phyloP scores from a whole-genome alignment of 2,797 vertebrate genomes.

The Molothrus aeneus region DNA sequence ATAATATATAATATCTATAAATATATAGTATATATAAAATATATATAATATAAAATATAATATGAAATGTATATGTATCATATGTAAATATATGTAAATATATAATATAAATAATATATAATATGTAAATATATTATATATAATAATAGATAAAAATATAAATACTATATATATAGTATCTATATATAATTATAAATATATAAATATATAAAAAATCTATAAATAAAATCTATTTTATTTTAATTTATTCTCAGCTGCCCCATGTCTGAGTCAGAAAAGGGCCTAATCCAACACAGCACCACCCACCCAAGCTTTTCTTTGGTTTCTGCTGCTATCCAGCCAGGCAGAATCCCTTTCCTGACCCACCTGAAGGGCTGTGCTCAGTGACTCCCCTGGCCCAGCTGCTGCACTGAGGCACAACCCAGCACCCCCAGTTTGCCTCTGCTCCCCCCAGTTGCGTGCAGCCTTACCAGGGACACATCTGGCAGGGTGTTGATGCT shows the following conservation, averaged over 20 bases:
- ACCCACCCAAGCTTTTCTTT: neutral
- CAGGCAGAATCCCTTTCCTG: neutral
- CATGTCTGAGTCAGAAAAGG: neutral
- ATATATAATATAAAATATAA: no score
- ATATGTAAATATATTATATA: no score
- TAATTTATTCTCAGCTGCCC: neutral
- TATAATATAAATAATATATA: no score
- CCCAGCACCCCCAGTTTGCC: neutral
- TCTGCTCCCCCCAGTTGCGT: neutral
- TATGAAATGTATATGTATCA: no score
- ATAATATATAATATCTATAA: no score
- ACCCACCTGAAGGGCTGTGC: neutral
- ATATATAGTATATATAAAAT: no score
- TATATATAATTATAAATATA: no score
- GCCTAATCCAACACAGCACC: neutral
- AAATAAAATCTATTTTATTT: no score
- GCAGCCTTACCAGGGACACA: slow-evolving; percentile 86
- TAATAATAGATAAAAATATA: no score
- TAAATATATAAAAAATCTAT: no score
- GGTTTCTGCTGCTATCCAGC: neutral
- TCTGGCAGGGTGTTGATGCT: slow-evolving; percentile 85
- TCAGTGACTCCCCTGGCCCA: neutral
- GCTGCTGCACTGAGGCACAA: neutral
- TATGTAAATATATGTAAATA: no score
- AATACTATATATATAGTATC: no score